Evolutionary conservation across 2,888 invertebrate genomes (phyloP).

Genomic region (Ennomos fuscantarius): DNA sequence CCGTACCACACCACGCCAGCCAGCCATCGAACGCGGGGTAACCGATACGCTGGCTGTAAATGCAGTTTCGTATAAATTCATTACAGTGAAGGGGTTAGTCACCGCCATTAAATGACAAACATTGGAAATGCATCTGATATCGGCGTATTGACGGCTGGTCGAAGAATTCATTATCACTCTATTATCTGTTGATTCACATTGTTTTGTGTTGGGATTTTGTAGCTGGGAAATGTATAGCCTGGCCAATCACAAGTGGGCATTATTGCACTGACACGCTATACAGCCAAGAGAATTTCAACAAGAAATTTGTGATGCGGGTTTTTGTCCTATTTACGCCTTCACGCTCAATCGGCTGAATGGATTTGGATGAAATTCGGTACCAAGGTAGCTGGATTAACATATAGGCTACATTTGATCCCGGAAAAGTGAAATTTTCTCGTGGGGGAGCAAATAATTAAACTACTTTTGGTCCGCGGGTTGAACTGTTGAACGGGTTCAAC

Average conservation of each 20-base stretch:
- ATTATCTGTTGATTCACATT: conserved; percentile 36
- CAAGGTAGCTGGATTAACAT: too few relatives aligned
- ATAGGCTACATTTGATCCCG: too few relatives aligned
- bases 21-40: background rate
- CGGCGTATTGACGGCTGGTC: conserved; percentile 48
- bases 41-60: conserved; percentile 45
- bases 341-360: too few relatives aligned
- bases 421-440: too few relatives aligned
- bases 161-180: conserved; percentile 62
- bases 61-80: conserved; percentile 63
- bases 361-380: too few relatives aligned
- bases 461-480: too few relatives aligned
- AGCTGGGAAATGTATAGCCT: background rate
- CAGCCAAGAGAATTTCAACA: too few relatives aligned
- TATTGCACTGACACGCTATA: too few relatives aligned
- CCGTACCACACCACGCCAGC: background rate
- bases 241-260: background rate
- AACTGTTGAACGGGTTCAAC: too few relatives aligned
- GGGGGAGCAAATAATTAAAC: too few relatives aligned
- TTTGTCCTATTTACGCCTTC: too few relatives aligned
- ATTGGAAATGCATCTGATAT: conserved; percentile 59
- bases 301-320: too few relatives aligned
- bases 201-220: background rate
- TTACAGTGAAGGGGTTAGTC: conserved; percentile 49
- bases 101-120: conserved; percentile 58